Evolutionary conservation across 2,113 vertebrate species (phyloP).

Genomic region (Chinchilla lanigera): DNA sequence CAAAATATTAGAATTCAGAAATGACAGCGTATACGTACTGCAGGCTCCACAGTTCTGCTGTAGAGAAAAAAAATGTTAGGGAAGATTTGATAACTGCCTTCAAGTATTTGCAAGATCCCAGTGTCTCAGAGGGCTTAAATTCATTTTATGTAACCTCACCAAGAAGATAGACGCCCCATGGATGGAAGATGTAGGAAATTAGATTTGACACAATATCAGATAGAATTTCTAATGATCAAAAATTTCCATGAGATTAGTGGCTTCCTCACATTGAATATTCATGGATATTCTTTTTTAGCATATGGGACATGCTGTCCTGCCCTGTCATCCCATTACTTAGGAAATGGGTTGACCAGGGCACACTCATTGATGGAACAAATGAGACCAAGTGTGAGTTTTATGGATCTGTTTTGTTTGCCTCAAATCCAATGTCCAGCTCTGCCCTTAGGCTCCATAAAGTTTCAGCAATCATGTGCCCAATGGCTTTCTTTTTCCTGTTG

Average conservation of each 20-base stretch:
- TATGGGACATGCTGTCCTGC: background rate
- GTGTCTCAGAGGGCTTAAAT: background rate
- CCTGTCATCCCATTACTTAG: background rate
- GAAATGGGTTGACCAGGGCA: background rate
- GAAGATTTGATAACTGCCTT: background rate
- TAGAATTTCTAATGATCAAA: slow-evolving; percentile 12
- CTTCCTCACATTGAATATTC: slow-evolving; percentile 42
- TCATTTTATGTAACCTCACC: background rate
- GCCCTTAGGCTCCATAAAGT: background rate
- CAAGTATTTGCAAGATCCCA: background rate
- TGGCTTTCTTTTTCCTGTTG: background rate
- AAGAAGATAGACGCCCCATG: background rate
- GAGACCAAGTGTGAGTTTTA: background rate
- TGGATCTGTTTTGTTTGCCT: background rate
- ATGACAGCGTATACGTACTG: accelerated
- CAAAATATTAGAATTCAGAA: accelerated
- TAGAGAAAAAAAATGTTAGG: background rate
- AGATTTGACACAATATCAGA: slow-evolving; percentile 13
- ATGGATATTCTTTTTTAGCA: background rate
- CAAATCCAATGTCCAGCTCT: background rate
- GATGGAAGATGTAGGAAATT: slow-evolving; percentile 39
- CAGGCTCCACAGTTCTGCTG: background rate
- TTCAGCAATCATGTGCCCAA: background rate
- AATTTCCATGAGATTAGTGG: slow-evolving; percentile 13
- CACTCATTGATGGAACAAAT: too few relatives aligned